Evolutionary conservation across 2,113 vertebrate species (phyloP).

Genomic region (Nycticebus coucang): DNA sequence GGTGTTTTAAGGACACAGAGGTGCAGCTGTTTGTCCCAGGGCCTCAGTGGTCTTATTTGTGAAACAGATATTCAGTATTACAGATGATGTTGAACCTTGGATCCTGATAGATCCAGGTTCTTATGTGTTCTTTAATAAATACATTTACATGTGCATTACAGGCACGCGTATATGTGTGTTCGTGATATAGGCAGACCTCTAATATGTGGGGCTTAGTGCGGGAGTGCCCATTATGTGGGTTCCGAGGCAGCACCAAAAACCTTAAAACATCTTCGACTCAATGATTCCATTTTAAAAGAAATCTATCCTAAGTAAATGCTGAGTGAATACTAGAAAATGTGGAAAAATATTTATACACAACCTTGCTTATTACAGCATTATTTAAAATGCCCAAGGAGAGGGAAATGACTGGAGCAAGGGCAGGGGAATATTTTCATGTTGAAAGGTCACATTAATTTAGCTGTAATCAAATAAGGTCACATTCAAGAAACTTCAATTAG

Average conservation of each 20-base stretch:
- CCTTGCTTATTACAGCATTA: background rate
- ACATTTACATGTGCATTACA: background rate
- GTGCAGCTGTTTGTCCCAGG: background rate
- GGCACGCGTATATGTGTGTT: background rate
- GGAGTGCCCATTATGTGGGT: background rate
- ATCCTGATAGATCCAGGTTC: background rate
- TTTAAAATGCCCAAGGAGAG: background rate
- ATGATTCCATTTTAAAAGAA: background rate
- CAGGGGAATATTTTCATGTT: too few relatives aligned
- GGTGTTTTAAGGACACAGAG: background rate
- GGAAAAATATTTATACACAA: background rate
- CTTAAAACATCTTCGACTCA: background rate
- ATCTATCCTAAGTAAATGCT: background rate
- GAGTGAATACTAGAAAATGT: background rate
- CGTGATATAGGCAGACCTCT: background rate
- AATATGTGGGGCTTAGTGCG: background rate
- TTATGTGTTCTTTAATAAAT: background rate
- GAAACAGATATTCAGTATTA: background rate
- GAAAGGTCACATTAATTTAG: too few relatives aligned
- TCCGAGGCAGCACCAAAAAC: background rate
- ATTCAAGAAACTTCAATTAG: too few relatives aligned
- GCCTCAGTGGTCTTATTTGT: background rate
- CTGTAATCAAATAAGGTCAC: too few relatives aligned
- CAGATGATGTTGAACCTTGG: background rate
- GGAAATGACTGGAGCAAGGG: background rate